Conservation (phyloP, 1,140 invertebrate genomes). For the Notospermus geniculatus region DNA sequence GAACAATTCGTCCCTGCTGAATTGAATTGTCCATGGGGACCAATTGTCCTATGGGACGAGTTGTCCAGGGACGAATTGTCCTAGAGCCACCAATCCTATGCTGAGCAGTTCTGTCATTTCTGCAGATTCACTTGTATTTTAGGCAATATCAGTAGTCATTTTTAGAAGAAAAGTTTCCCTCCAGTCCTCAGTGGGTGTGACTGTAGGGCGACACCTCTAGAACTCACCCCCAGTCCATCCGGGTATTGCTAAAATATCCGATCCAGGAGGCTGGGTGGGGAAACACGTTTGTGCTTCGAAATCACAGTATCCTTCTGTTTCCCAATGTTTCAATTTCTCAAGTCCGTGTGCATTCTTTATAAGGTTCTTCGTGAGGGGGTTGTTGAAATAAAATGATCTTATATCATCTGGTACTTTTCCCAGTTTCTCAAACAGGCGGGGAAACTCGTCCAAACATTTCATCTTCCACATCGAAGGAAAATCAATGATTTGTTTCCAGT, state of each 20-base stretch:
- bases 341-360: not conserved
- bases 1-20: too few relatives aligned
- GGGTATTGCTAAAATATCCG: not conserved
- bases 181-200: too few relatives aligned
- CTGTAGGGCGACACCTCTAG: too few relatives aligned
- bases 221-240: not conserved
- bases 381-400: not conserved
- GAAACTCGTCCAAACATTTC: not conserved
- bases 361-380: not conserved
- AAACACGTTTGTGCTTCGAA: not conserved
- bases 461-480: not conserved
- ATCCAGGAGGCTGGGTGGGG: not conserved
- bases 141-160: too few relatives aligned
- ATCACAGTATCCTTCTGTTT: not conserved
- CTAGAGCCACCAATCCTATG: too few relatives aligned
- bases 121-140: too few relatives aligned
- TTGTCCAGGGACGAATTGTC: too few relatives aligned
- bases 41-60: too few relatives aligned
- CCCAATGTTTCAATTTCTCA: not conserved
- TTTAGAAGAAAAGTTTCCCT: too few relatives aligned
- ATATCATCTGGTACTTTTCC: not conserved
- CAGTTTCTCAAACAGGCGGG: not conserved
- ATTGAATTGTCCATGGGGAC: too few relatives aligned
- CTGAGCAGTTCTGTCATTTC: too few relatives aligned
- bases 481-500: slow-evolving; percentile 4